Percentiles rank a stretch among this genome's conserved stretches.
These are phyloP conservation scores for Falco berigora DNA, from an alignment of 2,797 vertebrate genomes.

Conservation along the genomic window DNA sequence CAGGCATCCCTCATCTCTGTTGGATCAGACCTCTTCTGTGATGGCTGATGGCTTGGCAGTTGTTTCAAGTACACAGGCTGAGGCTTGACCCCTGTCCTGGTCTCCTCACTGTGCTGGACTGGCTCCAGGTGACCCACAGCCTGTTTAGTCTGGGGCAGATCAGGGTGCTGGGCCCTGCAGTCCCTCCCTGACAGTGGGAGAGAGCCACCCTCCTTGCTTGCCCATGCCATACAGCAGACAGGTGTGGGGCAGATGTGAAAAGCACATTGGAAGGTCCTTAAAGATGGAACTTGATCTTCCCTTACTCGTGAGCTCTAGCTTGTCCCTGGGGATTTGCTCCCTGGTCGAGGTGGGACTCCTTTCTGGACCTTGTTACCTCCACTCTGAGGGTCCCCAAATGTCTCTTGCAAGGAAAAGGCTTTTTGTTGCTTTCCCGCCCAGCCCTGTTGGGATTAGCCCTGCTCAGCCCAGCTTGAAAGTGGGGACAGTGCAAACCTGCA, in stretches of 20 bases:
- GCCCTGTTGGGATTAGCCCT: too few relatives aligned
- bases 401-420: too few relatives aligned
- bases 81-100: not conserved
- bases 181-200: not conserved
- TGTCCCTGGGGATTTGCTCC: too few relatives aligned
- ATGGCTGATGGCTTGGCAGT: not conserved
- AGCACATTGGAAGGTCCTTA: not conserved
- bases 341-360: too few relatives aligned
- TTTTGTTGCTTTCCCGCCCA: too few relatives aligned
- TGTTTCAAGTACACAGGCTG: not conserved
- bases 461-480: not conserved
- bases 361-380: too few relatives aligned
- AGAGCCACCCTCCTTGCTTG: not conserved
- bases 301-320: too few relatives aligned
- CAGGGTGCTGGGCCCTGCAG: not conserved
- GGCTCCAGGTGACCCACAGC: not conserved
- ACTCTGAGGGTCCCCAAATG: too few relatives aligned
- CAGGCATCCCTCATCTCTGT: not conserved
- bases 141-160: not conserved
- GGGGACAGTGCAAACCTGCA: not conserved
- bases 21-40: not conserved
- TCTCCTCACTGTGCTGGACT: not conserved
- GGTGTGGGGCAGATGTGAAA: not conserved
- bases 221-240: not conserved
- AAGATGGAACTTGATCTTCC: too few relatives aligned